Conservation (phyloP, 2,797 vertebrate species). For the Chloroceryle amazona region DNA sequence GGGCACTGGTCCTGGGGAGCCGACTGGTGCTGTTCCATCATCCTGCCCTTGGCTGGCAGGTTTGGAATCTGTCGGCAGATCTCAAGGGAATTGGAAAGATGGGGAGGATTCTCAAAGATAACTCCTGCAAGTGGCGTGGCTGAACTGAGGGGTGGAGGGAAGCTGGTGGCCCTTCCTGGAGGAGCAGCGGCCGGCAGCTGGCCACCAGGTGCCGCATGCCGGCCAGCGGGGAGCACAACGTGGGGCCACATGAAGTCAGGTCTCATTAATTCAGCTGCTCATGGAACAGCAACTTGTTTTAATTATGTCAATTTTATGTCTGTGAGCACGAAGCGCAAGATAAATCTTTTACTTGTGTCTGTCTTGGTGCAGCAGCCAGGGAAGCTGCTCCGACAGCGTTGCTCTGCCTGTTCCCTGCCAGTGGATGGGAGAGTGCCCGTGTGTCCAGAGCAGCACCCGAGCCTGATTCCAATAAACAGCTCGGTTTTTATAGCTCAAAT, state of each 20-base stretch:
- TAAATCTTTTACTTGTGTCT: background rate
- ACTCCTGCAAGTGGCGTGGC: background rate
- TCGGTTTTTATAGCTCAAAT: background rate
- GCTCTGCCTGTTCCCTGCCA: background rate
- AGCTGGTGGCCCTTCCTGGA: background rate
- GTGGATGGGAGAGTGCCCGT: background rate
- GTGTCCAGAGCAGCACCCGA: background rate
- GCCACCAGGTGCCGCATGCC: fast-evolving
- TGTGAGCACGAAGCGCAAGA: background rate
- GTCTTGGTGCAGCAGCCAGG: background rate
- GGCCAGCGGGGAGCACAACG: fast-evolving
- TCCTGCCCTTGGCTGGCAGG: fast-evolving
- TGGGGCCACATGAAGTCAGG: fast-evolving
- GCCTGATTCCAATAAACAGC: background rate
- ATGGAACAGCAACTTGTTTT: background rate
- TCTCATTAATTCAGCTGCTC: background rate
- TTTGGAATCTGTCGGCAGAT: fast-evolving
- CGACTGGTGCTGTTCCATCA: background rate
- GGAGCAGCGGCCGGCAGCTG: background rate
- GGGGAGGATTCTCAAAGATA: background rate
- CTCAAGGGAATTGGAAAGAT: background rate
- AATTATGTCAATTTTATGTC: background rate
- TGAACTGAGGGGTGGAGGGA: background rate
- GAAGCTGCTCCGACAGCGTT: background rate
- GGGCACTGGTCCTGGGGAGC: fast-evolving